Evolutionary conservation across 2,113 vertebrate species (phyloP).

Genomic region (Desmodus rotundus): DNA sequence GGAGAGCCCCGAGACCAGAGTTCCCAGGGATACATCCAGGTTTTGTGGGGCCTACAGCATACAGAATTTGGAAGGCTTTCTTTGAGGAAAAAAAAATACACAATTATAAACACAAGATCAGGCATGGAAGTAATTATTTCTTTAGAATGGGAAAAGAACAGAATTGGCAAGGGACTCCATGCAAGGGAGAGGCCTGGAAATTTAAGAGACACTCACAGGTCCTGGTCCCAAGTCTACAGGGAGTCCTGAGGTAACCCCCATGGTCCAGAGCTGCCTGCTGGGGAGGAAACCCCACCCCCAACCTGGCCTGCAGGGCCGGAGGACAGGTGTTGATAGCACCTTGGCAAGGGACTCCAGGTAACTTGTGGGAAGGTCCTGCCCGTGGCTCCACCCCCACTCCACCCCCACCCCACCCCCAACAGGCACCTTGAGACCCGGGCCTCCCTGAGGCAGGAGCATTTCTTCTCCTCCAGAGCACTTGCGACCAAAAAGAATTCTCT

Average conservation of each 20-base stretch:
- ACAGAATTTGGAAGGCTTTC: neutral
- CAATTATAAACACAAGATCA: neutral
- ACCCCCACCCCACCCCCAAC: fast-evolving
- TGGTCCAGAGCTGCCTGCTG: neutral
- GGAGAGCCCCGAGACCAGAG: neutral
- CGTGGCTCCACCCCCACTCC: neutral
- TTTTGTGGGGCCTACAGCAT: neutral
- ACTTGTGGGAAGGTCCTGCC: neutral
- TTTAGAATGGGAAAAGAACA: neutral
- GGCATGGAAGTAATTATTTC: neutral
- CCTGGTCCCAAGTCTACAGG: neutral
- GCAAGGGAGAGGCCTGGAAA: neutral
- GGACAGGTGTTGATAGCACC: neutral
- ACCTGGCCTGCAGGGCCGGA: neutral
- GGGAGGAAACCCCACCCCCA: neutral
- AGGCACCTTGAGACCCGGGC: neutral
- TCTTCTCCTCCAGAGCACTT: neutral
- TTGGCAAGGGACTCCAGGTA: neutral
- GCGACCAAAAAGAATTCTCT: neutral
- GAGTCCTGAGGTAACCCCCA: neutral
- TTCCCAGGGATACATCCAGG: neutral
- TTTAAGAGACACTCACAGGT: neutral
- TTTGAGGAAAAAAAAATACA: neutral
- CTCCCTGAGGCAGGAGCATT: neutral
- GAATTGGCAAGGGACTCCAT: neutral